phyloP scores from a whole-genome alignment of 2,113 vertebrate species.

The Conger conger region DNA sequence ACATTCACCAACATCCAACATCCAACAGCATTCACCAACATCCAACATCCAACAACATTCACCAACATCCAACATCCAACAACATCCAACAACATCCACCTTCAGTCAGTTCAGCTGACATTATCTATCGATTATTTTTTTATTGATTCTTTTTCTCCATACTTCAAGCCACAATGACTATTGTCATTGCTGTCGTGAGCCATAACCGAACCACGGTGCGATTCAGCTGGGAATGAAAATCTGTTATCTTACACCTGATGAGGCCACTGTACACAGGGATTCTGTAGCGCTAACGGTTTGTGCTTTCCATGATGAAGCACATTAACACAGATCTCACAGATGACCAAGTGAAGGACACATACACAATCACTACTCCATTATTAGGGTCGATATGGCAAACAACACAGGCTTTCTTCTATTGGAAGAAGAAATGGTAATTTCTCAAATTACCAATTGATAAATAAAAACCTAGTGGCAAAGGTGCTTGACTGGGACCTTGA shows the following conservation, averaged over 20 bases:
- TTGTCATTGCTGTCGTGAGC: neutral
- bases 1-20: no score
- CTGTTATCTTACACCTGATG: neutral
- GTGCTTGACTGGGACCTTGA: no score
- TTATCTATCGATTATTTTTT: neutral
- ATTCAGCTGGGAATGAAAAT: neutral
- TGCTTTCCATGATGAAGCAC: neutral
- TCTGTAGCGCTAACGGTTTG: neutral
- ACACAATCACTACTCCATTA: neutral
- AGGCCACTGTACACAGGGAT: neutral
- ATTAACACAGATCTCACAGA: constrained; percentile 3
- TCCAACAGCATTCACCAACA: no score
- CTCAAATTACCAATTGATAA: no score
- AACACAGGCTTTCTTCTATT: neutral
- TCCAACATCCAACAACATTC: no score
- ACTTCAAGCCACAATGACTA: neutral
- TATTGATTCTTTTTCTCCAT: no score
- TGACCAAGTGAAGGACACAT: neutral
- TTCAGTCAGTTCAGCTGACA: neutral
- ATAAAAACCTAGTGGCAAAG: no score
- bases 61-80: no score
- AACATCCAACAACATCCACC: neutral
- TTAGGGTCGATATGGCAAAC: neutral
- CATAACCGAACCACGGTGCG: neutral
- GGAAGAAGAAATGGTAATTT: no score